phyloP scores from a whole-genome alignment of 2,113 vertebrate species.

The Trematomus loennbergii region DNA sequence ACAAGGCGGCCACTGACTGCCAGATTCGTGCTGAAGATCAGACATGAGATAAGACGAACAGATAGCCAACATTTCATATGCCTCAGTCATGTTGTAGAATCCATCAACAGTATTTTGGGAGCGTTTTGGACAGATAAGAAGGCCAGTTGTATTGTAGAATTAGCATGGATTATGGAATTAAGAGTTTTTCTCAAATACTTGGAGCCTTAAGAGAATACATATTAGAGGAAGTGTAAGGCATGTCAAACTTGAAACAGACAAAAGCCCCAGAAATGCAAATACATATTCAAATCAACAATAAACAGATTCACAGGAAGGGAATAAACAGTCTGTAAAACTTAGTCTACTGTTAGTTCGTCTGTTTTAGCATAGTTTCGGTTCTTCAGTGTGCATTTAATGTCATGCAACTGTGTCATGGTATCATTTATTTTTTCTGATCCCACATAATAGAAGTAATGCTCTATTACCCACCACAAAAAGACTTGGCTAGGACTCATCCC shows the following conservation, averaged over 20 bases:
- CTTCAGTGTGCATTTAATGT: slow-evolving; percentile 28
- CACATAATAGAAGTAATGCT: slow-evolving; percentile 17
- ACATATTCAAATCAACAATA: slow-evolving; percentile 64
- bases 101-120: slow-evolving; percentile 65
- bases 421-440: neutral
- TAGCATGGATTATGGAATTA: slow-evolving; percentile 71
- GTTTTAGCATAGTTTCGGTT: slow-evolving; percentile 21
- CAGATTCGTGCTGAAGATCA: slow-evolving; percentile 60
- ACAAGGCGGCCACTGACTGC: slow-evolving; percentile 46
- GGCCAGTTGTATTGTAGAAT: slow-evolving; percentile 65
- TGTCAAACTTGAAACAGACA: slow-evolving; percentile 49
- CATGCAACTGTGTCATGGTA: neutral
- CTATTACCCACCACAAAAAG: neutral
- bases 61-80: slow-evolving; percentile 73
- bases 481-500: slow-evolving; percentile 9
- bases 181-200: slow-evolving; percentile 52
- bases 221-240: slow-evolving; percentile 33
- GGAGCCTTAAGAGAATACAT: slow-evolving; percentile 41
- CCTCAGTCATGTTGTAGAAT: slow-evolving; percentile 68
- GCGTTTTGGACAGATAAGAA: slow-evolving; percentile 55
- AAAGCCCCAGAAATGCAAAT: slow-evolving; percentile 59
- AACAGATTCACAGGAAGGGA: slow-evolving; percentile 33
- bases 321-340: slow-evolving; percentile 36
- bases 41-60: slow-evolving; percentile 55
- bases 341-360: slow-evolving; percentile 30